phyloP scores from a whole-genome alignment of 1,140 invertebrate genomes.

The Delia radicum region DNA sequence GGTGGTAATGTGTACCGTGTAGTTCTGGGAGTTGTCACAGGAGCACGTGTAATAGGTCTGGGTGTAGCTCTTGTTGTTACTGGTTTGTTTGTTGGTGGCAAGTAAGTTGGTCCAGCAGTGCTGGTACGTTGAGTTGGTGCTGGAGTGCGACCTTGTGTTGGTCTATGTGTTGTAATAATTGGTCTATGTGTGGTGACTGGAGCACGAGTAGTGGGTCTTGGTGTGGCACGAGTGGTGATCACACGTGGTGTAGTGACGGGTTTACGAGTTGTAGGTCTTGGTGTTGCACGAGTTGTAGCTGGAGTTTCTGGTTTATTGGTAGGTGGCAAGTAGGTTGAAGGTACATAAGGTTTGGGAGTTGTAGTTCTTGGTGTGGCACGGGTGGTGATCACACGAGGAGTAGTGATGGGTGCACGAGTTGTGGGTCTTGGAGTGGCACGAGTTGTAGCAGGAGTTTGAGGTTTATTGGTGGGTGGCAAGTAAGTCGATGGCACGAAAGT shows the following conservation, averaged over 20 bases:
- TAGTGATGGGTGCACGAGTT: not conserved
- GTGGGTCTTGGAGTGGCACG: not conserved
- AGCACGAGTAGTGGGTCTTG: conserved; percentile 28
- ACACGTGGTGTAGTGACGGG: conserved; percentile 13
- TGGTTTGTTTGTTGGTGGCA: conserved; percentile 40
- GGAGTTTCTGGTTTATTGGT: conserved; percentile 26
- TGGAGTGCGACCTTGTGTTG: conserved; percentile 26
- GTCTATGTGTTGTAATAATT: conserved; percentile 31
- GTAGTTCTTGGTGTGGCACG: conserved; percentile 1
- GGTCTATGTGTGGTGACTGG: conserved; percentile 30
- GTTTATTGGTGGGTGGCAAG: conserved; percentile 25
- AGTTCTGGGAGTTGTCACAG: conserved; percentile 25
- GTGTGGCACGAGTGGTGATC: conserved; percentile 25
- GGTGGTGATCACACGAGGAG: not conserved
- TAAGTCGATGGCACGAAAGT: conserved; percentile 33
- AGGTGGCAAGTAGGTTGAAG: conserved; percentile 26
- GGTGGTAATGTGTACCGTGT: conserved; percentile 14
- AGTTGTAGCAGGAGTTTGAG: not conserved
- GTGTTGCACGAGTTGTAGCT: not conserved
- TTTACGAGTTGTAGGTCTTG: not conserved
- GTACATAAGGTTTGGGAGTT: conserved; percentile 7
- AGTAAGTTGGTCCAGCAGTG: conserved; percentile 30
- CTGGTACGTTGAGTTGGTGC: conserved; percentile 28
- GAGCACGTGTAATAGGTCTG: conserved; percentile 26
- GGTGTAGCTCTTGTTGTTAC: conserved; percentile 9